phyloP scores from a whole-genome alignment of 2,113 vertebrate species.

The Megaptera novaeangliae region DNA sequence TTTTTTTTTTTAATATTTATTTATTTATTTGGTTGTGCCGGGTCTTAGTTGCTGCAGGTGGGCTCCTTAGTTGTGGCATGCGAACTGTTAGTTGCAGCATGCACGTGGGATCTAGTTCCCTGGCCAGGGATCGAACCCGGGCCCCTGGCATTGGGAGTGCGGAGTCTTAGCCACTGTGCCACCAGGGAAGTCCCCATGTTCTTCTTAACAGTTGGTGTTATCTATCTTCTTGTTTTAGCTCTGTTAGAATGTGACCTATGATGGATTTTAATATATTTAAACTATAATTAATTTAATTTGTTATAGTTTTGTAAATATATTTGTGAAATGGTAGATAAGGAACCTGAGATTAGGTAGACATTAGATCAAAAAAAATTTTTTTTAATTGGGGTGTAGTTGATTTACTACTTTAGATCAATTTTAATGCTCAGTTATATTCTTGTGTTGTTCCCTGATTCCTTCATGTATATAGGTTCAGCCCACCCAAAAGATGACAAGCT shows the following conservation, averaged over 20 bases:
- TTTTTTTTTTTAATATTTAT: too few species aligned
- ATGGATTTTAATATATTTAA: not conserved
- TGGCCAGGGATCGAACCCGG: too few species aligned
- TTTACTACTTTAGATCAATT: not conserved
- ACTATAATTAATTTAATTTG: not conserved
- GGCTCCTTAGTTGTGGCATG: too few species aligned
- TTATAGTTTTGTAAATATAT: not conserved
- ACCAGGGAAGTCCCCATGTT: too few species aligned
- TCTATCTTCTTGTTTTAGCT: not conserved
- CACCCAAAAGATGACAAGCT: not conserved
- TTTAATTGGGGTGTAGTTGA: not conserved
- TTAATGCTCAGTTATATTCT: not conserved
- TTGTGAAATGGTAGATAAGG: not conserved
- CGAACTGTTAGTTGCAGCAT: too few species aligned
- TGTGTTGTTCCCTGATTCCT: not conserved
- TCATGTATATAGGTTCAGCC: not conserved
- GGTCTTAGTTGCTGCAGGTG: too few species aligned
- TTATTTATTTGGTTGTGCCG: too few species aligned
- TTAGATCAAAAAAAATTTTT: not conserved
- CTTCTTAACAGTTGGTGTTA: not conserved
- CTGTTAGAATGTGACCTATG: not conserved
- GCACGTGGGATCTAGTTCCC: too few species aligned
- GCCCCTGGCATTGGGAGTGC: accelerated
- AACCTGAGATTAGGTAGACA: not conserved
- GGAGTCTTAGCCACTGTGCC: too few species aligned